Percentiles rank a stretch among this genome's conserved stretches.
Conservation (phyloP, 2,888 invertebrate genomes). For the Prosopocoilus inquinatus region DNA sequence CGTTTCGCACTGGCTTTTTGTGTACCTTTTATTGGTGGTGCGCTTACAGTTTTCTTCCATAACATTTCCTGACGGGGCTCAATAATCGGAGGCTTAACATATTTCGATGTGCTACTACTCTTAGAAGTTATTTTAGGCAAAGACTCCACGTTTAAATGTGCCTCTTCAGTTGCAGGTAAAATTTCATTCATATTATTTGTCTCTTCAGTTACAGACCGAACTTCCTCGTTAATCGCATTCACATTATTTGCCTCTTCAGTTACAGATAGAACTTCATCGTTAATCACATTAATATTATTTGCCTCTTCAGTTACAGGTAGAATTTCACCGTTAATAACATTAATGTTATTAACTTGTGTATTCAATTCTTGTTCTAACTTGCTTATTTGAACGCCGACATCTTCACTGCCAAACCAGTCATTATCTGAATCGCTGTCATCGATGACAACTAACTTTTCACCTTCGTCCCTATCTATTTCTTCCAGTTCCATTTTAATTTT, state of each 20-base stretch:
- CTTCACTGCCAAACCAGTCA: background rate
- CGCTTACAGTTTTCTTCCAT: constrained; percentile 6
- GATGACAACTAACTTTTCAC: constrained; percentile 18
- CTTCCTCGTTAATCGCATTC: no score
- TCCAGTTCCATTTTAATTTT: constrained; percentile 24
- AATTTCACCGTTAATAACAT: background rate
- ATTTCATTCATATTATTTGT: no score
- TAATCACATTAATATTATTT: background rate
- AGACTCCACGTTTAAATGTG: no score
- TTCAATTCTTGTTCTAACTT: background rate
- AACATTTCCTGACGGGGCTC: constrained; percentile 27
- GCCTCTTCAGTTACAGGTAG: background rate
- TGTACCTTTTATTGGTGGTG: background rate
- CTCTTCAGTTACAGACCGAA: no score
- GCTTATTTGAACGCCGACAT: background rate
- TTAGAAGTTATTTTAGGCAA: background rate
- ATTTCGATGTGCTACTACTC: constrained; percentile 8
- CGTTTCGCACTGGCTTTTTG: background rate
- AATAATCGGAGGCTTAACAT: constrained; percentile 32
- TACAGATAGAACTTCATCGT: no score
- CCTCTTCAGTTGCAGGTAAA: no score
- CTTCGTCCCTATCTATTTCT: constrained; percentile 7
- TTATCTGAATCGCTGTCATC: background rate
- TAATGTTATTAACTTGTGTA: background rate
- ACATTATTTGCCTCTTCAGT: background rate